Evolutionary conservation across 2,888 invertebrate species (phyloP).

Genomic region (Conops quadrifasciatus): DNA sequence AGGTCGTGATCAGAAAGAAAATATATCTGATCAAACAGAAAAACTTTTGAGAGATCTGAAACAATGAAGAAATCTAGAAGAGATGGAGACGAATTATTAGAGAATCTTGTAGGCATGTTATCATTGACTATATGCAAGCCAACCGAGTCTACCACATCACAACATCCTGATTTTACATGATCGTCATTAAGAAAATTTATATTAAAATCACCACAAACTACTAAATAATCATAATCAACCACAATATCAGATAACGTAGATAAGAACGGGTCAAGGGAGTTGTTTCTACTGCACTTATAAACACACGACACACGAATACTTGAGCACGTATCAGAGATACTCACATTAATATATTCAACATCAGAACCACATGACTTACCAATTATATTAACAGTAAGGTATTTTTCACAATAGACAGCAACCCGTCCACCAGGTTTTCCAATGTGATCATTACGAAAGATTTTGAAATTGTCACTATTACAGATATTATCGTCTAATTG

Average conservation of each 20-base stretch:
- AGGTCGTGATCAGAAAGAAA: no score
- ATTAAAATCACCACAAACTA: no score
- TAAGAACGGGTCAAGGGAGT: not conserved
- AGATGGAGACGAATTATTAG: not conserved
- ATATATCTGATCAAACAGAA: not conserved
- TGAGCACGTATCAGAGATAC: not conserved
- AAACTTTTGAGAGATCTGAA: not conserved
- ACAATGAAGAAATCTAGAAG: constrained; percentile 5
- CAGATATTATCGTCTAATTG: no score
- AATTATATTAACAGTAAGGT: no score
- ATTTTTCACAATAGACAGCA: no score
- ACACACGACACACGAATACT: not conserved
- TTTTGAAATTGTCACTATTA: not conserved
- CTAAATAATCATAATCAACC: not conserved
- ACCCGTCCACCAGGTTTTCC: not conserved
- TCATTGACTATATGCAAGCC: not conserved
- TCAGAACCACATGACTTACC: no score
- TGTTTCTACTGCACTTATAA: not conserved
- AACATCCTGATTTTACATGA: no score
- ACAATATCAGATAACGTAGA: not conserved
- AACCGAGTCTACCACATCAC: not conserved
- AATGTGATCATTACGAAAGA: not conserved
- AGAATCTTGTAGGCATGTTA: not conserved
- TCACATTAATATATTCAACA: not conserved
- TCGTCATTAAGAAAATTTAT: no score